phyloP scores from a whole-genome alignment of 2,797 vertebrate genomes.

The Cynopterus sphinx region DNA sequence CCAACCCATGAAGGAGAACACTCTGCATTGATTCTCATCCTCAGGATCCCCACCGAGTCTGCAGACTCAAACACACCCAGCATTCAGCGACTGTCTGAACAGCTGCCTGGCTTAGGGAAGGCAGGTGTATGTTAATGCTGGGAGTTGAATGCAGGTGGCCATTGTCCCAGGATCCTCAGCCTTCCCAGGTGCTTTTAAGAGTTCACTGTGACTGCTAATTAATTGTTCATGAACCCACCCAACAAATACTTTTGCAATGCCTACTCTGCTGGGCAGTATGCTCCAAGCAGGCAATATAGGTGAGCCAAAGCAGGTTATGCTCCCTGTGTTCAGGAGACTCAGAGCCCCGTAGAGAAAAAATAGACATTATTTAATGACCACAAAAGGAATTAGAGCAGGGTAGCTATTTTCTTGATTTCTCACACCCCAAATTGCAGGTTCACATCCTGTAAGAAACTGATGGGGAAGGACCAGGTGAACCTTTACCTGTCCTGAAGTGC shows the following conservation, averaged over 20 bases:
- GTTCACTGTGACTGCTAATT: not conserved
- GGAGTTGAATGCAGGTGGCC: not conserved
- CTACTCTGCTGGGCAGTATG: not conserved
- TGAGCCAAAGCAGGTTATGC: not conserved
- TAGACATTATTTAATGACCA: not conserved
- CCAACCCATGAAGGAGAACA: not conserved
- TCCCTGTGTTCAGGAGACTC: not conserved
- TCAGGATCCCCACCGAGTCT: not conserved
- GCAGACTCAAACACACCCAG: not conserved
- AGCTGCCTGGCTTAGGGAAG: not conserved
- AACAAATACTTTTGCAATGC: not conserved
- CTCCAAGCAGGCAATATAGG: not conserved
- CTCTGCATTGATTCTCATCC: not conserved
- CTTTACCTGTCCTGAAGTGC: not conserved
- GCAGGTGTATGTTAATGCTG: not conserved
- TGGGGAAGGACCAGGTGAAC: not conserved
- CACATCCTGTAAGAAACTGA: not conserved
- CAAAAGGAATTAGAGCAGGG: not conserved
- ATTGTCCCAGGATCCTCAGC: not conserved
- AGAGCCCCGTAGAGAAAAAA: not conserved
- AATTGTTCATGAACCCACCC: not conserved
- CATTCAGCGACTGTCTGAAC: not conserved
- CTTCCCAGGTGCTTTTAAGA: not conserved
- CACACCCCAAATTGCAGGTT: not conserved
- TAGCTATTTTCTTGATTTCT: not conserved